Base-by-base conservation (phyloP, 2,113 vertebrate species). In the Otolemur garnettii region DNA sequence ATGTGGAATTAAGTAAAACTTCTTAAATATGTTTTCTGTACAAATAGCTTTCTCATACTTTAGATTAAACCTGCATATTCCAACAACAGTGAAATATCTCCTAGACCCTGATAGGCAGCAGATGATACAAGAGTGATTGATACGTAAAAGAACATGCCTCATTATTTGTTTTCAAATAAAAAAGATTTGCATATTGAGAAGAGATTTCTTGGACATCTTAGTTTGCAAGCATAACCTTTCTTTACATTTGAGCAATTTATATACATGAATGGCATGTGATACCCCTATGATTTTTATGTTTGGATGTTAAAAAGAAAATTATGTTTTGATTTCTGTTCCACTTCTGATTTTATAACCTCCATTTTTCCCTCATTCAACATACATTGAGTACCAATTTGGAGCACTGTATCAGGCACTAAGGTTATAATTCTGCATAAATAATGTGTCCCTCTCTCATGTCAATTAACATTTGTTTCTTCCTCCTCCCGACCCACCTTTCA, bases 21-120 rank as follows among this genome's bases (percentile, higher is more conserved):
- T 83, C 64, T 84, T 84, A 90, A 80, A 15, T 82, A 60, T 33
- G 35, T 83, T 92, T 95, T 38, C 84, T 53, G 75, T 85, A 81
- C 62, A 96, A 74, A 84, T 64, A 86, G 35, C 83, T 84, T 80
- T 87, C 33, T 38, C 57, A n/a, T 68, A 57, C 59, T 64, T 94
- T 80, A 85, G 88, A 50, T 88, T 75, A 86, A 83, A 68, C 18
- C 28, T 90, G 59, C 1, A 28, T 94, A 30, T 53, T 85, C 22
- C 14, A 71, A 69, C 14, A 71, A 69, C n/a, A 59, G 19, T 57
- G 28, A 91, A 74, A 21, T 92, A 28, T 35, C 22, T 92, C 55
- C 2, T 86, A 22, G 12, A 82, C 38, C 53, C 33, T 59, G 55
- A 94, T 30, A 21, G 30, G 68, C 57, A 79, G 21, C 60, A 84